These are phyloP conservation scores for Gallinago nigripennis DNA, from an alignment of 2,797 vertebrate species.

Conservation along the genomic window DNA sequence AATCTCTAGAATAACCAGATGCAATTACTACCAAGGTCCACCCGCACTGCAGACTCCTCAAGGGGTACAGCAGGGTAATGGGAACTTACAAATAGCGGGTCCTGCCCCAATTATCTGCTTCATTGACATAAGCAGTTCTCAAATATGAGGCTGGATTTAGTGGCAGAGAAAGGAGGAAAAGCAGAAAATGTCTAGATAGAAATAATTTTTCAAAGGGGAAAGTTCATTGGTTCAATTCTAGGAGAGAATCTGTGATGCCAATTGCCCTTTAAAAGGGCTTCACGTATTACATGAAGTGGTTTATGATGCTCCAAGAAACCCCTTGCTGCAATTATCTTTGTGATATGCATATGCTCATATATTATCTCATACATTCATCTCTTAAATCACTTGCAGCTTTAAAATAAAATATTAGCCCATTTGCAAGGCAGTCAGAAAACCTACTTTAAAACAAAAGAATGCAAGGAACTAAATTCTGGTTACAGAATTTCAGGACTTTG, in stretches of 20 bases:
- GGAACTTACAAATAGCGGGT: not conserved
- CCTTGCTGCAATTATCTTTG: slow-evolving; percentile 8
- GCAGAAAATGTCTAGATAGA: not conserved
- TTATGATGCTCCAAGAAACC: slow-evolving; percentile 13
- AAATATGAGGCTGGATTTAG: not conserved
- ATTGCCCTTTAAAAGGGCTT: slow-evolving; percentile 35
- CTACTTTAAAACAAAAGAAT: not conserved
- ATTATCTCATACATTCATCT: not conserved
- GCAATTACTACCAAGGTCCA: not conserved
- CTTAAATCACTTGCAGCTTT: not conserved
- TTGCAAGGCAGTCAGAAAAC: not conserved
- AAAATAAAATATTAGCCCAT: not conserved
- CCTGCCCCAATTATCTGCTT: slow-evolving; percentile 15
- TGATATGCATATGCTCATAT: not conserved
- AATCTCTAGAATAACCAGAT: not conserved
- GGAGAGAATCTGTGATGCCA: not conserved
- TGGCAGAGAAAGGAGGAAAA: not conserved
- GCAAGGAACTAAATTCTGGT: not conserved
- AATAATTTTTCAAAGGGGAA: not conserved
- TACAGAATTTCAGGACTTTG: not conserved
- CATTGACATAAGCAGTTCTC: slow-evolving; percentile 1
- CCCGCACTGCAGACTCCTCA: not conserved
- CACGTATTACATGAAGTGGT: not conserved
- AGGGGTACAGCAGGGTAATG: not conserved
- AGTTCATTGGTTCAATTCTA: slow-evolving; percentile 1